These are phyloP conservation scores for Theodoxus fluviatilis DNA, from an alignment of 2,888 invertebrate species.

Conservation along the genomic window DNA sequence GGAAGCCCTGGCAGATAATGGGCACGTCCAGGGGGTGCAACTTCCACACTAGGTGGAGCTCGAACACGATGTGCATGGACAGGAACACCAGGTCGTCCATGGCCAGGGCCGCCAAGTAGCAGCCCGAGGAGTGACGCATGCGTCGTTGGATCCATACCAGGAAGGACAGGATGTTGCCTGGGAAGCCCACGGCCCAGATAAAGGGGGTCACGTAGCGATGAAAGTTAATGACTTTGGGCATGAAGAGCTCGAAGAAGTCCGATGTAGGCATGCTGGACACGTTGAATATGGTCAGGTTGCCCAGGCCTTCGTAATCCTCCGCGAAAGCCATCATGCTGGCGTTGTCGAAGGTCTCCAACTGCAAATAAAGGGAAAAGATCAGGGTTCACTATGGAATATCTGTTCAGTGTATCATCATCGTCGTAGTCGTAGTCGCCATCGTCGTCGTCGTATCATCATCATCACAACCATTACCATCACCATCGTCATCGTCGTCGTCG, in stretches of 20 bases:
- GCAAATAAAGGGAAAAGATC: no score
- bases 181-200: slow-evolving; percentile 62
- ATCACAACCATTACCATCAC: no score
- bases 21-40: slow-evolving; percentile 44
- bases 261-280: no score
- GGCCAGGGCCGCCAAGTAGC: slow-evolving; percentile 63
- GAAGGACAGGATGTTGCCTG: slow-evolving; percentile 63
- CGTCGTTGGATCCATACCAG: slow-evolving; percentile 62
- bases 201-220: slow-evolving; percentile 57
- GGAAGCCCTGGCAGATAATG: slow-evolving; percentile 59
- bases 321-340: neutral
- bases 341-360: neutral
- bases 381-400: no score
- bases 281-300: neutral
- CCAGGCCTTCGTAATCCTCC: neutral
- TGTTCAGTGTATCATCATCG: no score
- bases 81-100: slow-evolving; percentile 61
- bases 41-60: slow-evolving; percentile 55
- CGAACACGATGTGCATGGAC: slow-evolving; percentile 54
- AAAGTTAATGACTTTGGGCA: slow-evolving; percentile 26
- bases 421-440: no score
- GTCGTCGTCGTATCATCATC: no score
- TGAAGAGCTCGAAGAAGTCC: neutral
- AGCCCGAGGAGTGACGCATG: slow-evolving; percentile 65
- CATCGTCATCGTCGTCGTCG: no score